Conservation (phyloP, 2,113 vertebrate species). For the Eleginops maclovinus region DNA sequence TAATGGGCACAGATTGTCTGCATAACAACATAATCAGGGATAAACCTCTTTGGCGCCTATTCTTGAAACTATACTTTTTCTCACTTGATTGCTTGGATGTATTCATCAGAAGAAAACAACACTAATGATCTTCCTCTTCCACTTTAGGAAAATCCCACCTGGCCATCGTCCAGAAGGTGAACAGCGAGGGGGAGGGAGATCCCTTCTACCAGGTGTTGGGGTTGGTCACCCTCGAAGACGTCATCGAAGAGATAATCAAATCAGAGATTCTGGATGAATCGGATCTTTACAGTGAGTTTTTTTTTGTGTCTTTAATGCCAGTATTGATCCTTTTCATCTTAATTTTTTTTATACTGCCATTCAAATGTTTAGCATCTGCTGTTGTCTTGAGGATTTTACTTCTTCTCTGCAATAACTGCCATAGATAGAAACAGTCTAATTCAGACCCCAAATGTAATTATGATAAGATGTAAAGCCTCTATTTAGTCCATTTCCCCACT, state of each 20-base stretch:
- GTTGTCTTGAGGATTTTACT: neutral
- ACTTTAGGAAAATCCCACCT: conserved; percentile 94
- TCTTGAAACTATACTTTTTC: neutral
- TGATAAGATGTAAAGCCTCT: neutral
- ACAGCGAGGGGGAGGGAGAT: conserved; percentile 95
- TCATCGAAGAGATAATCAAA: conserved; percentile 98
- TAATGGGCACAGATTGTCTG: too few relatives aligned
- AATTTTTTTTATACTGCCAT: neutral
- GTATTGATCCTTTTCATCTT: neutral
- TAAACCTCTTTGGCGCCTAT: too few relatives aligned
- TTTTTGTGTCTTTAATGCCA: neutral
- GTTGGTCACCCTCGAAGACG: conserved; percentile 94
- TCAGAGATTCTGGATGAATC: conserved; percentile 96
- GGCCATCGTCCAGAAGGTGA: conserved; percentile 99
- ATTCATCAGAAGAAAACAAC: neutral
- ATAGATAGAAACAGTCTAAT: neutral
- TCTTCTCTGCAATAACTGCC: neutral
- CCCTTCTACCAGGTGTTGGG: conserved; percentile 98
- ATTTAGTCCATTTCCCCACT: neutral
- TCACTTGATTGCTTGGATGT: neutral
- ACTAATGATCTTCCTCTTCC: neutral
- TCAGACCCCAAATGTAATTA: neutral
- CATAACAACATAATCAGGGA: too few relatives aligned
- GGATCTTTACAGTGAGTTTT: conserved; percentile 90
- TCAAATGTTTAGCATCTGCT: neutral